Evolutionary conservation across 2,797 vertebrate species (phyloP).

Genomic region (Podarcis lilfordi): DNA sequence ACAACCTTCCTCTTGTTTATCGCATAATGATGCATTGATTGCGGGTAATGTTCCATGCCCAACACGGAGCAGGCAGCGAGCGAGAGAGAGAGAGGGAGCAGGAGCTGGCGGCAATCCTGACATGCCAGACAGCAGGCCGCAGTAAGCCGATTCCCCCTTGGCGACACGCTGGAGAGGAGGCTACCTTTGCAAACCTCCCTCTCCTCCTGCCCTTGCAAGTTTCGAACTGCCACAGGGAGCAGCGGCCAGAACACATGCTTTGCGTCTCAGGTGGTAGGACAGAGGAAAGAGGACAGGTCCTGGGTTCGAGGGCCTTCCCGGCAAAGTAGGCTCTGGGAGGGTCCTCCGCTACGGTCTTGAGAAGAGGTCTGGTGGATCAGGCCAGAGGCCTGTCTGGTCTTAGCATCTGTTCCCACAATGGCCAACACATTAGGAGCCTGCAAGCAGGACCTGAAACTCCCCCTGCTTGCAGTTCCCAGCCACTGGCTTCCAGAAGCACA

Average conservation of each 20-base stretch:
- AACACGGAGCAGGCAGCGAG: neutral
- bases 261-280: neutral
- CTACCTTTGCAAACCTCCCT: neutral
- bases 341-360: neutral
- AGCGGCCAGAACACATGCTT: no score
- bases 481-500: no score
- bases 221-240: rapidly evolving
- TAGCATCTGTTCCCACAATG: no score
- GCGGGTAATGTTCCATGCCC: conserved; percentile 70
- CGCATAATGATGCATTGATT: conserved; percentile 69
- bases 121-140: conserved; percentile 10
- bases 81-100: conserved; percentile 19
- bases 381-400: neutral
- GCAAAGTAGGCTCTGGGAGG: neutral
- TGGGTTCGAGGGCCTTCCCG: neutral
- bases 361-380: neutral
- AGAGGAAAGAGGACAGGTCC: no score
- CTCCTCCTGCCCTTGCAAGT: rapidly evolving
- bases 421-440: no score
- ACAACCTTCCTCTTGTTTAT: conserved; percentile 73
- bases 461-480: no score
- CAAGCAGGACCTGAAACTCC: no score
- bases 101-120: conserved; percentile 31
- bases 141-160: conserved; percentile 3
- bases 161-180: neutral